Percentiles rank a stretch among this genome's conserved stretches.
These are phyloP conservation scores for Peribatodes rhomboidaria DNA, from an alignment of 2,888 invertebrate genomes.

Conservation along the genomic window DNA sequence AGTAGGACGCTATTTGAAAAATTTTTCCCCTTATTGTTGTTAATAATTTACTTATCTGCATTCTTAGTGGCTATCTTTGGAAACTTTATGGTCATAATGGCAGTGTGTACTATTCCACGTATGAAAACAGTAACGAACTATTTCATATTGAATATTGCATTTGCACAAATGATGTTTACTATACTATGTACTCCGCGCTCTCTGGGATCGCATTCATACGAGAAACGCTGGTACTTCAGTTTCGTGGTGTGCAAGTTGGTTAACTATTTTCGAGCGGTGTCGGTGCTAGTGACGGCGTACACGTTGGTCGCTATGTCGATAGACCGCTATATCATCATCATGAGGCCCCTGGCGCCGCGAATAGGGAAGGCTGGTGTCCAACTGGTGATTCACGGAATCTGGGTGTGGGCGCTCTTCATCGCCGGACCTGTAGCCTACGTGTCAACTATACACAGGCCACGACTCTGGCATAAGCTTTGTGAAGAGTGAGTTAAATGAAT, in stretches of 20 bases:
- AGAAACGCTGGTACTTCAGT: slow-evolving; percentile 96
- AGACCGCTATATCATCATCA: slow-evolving; percentile 96
- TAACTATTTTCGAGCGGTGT: slow-evolving; percentile 93
- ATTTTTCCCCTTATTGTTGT: too few relatives aligned
- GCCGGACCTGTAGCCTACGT: slow-evolving; percentile 93
- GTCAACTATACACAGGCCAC: slow-evolving; percentile 88
- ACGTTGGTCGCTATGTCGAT: slow-evolving; percentile 96
- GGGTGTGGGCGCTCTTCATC: slow-evolving; percentile 92
- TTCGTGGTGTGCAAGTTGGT: slow-evolving; percentile 92
- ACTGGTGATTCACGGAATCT: slow-evolving; percentile 89
- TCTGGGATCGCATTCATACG: slow-evolving; percentile 92
- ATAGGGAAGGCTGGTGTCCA: slow-evolving; percentile 90
- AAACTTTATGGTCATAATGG: slow-evolving; percentile 94
- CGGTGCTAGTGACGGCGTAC: slow-evolving; percentile 94
- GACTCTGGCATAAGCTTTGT: slow-evolving; percentile 87
- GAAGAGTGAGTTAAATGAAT: slow-evolving; percentile 84
- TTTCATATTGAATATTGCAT: slow-evolving; percentile 95
- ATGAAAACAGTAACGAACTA: slow-evolving; percentile 97
- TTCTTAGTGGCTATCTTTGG: slow-evolving; percentile 91
- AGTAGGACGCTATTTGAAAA: too few relatives aligned
- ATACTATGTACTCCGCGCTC: slow-evolving; percentile 96
- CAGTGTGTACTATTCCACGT: slow-evolving; percentile 92
- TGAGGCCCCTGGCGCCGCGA: slow-evolving; percentile 94
- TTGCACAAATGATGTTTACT: slow-evolving; percentile 96
- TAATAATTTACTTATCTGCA: slow-evolving; percentile 90